Base-by-base conservation (phyloP, 2,113 vertebrate genomes). In the Odocoileus hemionus region DNA sequence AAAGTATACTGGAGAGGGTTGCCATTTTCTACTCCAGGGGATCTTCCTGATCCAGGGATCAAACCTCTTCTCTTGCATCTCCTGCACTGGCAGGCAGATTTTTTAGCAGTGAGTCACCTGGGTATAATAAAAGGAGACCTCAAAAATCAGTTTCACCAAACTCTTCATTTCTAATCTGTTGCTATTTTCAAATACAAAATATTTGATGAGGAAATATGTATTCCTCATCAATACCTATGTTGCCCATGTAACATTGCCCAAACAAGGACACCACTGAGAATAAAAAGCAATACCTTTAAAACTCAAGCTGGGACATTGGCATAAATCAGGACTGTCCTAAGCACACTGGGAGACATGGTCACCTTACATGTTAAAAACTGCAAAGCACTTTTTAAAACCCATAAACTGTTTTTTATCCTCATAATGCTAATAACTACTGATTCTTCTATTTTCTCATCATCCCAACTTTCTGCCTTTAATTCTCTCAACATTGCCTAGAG, bases 301-400 rank as follows among this genome's bases (percentile, higher is more conserved):
- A 89, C 6, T 16, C 6, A 11, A 36, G 21, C 50, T 76, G 67
- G 67, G 45, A 70, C 33, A 30, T 0, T 1, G 3, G 12, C 85
- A 61, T 50, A 83, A 80, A 16, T 1, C 33, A 43, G 60, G 19
- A 50, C 16, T 30, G n/a, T 19, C 39, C 74, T 17, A 6, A 36
- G 14, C 26, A 78, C 30, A 16, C 0, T 7, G 55, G 60, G 11
- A 60, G 70, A n/a, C 1, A 8, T 0, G 1, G 61, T n/a, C n/a
- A 33, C 30, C 2, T 10, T 36, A 12, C 4, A 47, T 47, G 47
- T 47, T 47, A 47, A 47, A 47, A 47, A 47, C 52, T 30, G 30
- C 1, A 55, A 79, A 79, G 33, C 50, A 64, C 85, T 60, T 78
- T 45, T 17, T 14, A 1, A 50, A 83, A 83, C 21, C 39, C 7